phyloP scores from a whole-genome alignment of 2,113 vertebrate genomes.

The Platichthys flesus region DNA sequence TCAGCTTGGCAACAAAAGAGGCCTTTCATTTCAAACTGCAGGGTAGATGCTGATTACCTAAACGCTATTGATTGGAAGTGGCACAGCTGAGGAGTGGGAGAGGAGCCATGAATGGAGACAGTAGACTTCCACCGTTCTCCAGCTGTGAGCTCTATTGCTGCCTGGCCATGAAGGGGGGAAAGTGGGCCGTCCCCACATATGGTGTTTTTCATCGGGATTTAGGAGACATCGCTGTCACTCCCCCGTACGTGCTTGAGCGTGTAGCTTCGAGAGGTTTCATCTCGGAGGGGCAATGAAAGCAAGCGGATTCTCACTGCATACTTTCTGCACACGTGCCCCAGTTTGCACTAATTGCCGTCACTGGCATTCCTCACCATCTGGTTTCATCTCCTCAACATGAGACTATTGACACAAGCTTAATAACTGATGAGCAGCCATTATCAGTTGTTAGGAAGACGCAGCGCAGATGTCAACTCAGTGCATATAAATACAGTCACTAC shows the following conservation, averaged over 20 bases:
- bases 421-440: slow-evolving; percentile 51
- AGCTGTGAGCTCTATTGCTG: slow-evolving; percentile 72
- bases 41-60: slow-evolving; percentile 70
- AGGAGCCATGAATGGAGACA: slow-evolving; percentile 65
- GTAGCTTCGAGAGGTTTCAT: slow-evolving; percentile 44
- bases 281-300: slow-evolving; percentile 36
- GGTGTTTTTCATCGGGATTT: slow-evolving; percentile 38
- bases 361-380: slow-evolving; percentile 64
- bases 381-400: slow-evolving; percentile 48
- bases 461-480: slow-evolving; percentile 54
- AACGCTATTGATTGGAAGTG: slow-evolving; percentile 75
- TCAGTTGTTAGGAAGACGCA: slow-evolving; percentile 21
- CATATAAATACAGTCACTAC: slow-evolving; percentile 55
- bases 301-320: slow-evolving; percentile 11
- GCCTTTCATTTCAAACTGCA: slow-evolving; percentile 73
- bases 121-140: slow-evolving; percentile 64
- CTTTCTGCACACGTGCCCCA: slow-evolving; percentile 39
- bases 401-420: slow-evolving; percentile 36
- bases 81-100: slow-evolving; percentile 72
- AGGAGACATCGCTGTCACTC: slow-evolving; percentile 47
- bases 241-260: slow-evolving; percentile 10
- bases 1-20: slow-evolving; percentile 65
- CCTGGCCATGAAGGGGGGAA: slow-evolving; percentile 42
- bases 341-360: slow-evolving; percentile 55
- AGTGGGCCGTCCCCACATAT: slow-evolving; percentile 41